Conservation (phyloP, 2,888 invertebrate species). For the Noctua janthina region DNA sequence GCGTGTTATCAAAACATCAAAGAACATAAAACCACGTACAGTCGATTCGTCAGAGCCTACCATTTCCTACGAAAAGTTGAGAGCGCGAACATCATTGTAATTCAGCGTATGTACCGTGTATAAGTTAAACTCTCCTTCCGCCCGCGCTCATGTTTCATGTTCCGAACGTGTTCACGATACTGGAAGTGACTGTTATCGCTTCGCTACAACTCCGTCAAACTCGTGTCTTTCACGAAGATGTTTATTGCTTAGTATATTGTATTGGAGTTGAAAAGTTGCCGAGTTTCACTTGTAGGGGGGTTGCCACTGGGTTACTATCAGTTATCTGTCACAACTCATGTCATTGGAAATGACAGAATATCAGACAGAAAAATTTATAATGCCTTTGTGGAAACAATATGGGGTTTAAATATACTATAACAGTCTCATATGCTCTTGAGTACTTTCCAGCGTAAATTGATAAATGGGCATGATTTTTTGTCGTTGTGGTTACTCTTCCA, state of each 20-base stretch:
- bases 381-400: background rate
- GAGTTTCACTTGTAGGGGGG: slow-evolving; percentile 12
- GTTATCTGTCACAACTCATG: background rate
- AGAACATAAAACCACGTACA: slow-evolving; percentile 58
- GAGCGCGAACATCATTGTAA: slow-evolving; percentile 75
- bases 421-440: background rate
- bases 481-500: background rate
- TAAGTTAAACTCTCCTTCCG: slow-evolving; percentile 79
- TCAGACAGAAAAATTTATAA: background rate
- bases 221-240: slow-evolving; percentile 48
- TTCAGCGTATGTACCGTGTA: slow-evolving; percentile 72
- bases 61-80: slow-evolving; percentile 60
- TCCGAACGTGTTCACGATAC: slow-evolving; percentile 69
- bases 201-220: slow-evolving; percentile 46
- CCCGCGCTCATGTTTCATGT: slow-evolving; percentile 74
- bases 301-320: background rate
- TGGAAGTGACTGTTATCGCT: slow-evolving; percentile 66
- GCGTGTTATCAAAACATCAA: slow-evolving; percentile 52
- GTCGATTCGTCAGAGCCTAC: slow-evolving; percentile 57
- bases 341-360: background rate
- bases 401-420: background rate
- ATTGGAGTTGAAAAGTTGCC: background rate
- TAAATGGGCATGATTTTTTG: background rate
- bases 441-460: background rate
- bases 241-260: slow-evolving; percentile 20